These are phyloP conservation scores for Hymenopus coronatus DNA, from an alignment of 2,888 invertebrate genomes.

Conservation along the genomic window DNA sequence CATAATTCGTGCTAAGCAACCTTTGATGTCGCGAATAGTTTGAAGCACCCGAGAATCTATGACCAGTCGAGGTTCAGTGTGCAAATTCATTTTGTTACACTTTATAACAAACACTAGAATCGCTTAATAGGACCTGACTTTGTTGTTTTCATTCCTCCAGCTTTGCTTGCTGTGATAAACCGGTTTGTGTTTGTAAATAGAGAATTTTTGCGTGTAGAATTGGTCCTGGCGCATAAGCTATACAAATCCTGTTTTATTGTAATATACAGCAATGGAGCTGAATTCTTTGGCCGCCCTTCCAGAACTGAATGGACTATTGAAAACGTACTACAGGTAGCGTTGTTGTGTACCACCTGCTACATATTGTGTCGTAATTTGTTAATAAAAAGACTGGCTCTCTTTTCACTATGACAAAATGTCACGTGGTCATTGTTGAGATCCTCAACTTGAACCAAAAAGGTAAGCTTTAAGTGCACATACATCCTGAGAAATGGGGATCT, in stretches of 20 bases:
- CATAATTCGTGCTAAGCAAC: too few relatives aligned
- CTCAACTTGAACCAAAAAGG: background rate
- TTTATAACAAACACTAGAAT: background rate
- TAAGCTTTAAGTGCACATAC: background rate
- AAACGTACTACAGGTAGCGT: background rate
- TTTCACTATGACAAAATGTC: background rate
- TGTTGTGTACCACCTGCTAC: background rate
- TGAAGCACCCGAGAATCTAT: too few relatives aligned
- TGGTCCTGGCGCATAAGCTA: background rate
- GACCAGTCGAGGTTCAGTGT: too few relatives aligned
- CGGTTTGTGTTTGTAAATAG: background rate
- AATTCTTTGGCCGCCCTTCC: background rate
- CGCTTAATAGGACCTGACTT: background rate
- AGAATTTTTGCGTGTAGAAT: background rate
- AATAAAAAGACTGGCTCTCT: background rate
- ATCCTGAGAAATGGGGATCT: background rate
- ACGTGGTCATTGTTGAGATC: background rate
- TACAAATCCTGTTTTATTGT: background rate
- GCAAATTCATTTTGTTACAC: background rate
- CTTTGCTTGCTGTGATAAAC: background rate
- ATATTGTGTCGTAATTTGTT: background rate
- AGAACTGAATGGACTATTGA: background rate
- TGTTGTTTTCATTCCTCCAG: background rate
- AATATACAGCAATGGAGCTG: background rate
- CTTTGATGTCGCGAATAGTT: too few relatives aligned